These are phyloP conservation scores for Temnopleurus reevesii DNA, from an alignment of 53 echinoderm and acorn worm genomes.

Conservation along the genomic window DNA sequence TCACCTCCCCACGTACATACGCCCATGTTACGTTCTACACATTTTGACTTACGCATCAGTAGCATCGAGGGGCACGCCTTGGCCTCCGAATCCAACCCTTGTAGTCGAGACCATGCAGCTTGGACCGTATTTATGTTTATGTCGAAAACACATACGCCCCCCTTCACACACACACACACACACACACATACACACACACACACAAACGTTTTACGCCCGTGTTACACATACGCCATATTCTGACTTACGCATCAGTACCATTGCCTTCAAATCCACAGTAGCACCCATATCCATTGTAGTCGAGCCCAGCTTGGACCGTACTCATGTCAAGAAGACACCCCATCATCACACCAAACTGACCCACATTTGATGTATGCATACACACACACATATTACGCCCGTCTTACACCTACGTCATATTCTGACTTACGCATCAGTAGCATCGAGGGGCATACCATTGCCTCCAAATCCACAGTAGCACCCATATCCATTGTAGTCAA, in stretches of 20 bases:
- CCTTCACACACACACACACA: no score
- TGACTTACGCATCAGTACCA: slow-evolving; percentile 46
- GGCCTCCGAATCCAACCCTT: slow-evolving; percentile 66
- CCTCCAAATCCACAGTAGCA: slow-evolving; percentile 74
- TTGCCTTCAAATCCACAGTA: slow-evolving; percentile 65
- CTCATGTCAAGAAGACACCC: not conserved
- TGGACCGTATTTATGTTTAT: not conserved
- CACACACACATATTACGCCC: no score
- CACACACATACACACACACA: no score
- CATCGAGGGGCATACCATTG: slow-evolving; percentile 55
- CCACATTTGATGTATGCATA: no score
- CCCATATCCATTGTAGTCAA: slow-evolving; percentile 67
- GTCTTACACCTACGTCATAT: no score
- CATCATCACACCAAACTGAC: slow-evolving; percentile 30
- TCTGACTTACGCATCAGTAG: slow-evolving; percentile 24
- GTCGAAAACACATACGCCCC: no score
- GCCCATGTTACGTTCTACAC: no score
- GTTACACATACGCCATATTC: no score
- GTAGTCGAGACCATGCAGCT: slow-evolving; percentile 60
- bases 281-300: slow-evolving; percentile 66
- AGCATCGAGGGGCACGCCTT: slow-evolving; percentile 55
- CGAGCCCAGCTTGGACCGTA: not conserved
- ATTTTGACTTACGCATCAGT: slow-evolving; percentile 31
- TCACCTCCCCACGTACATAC: no score
- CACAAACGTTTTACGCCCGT: no score